phyloP scores from a whole-genome alignment of 2,888 invertebrate genomes.

The Andrena bicolor region DNA sequence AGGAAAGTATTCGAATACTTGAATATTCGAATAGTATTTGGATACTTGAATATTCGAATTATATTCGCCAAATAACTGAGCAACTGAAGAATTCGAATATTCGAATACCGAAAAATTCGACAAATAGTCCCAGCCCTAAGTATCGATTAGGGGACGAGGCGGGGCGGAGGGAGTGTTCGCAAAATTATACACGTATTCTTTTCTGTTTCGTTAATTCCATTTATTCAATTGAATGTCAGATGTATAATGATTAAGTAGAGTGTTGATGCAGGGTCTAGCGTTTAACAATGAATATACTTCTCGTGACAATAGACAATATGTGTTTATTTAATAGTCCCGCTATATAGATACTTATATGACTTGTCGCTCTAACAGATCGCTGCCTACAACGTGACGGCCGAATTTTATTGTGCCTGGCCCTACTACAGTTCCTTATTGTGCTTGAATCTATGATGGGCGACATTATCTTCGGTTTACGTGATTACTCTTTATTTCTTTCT shows the following conservation, averaged over 20 bases:
- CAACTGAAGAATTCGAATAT: no score
- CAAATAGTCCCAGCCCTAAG: no score
- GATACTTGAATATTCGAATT: no score
- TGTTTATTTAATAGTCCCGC: conserved; percentile 84
- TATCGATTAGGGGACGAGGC: no score
- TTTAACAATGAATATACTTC: conserved; percentile 71
- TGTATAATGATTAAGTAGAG: conserved; percentile 42
- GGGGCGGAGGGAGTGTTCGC: no score
- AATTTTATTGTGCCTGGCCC: conserved; percentile 85
- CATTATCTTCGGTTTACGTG: conserved; percentile 66
- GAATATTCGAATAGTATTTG: no score
- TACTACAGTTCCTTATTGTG: conserved; percentile 84
- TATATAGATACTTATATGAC: conserved; percentile 83
- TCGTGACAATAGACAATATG: conserved; percentile 84
- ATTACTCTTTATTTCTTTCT: conserved; percentile 36
- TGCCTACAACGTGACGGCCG: conserved; percentile 84
- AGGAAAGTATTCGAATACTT: no score
- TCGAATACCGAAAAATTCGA: no score
- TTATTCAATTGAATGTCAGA: conserved; percentile 57
- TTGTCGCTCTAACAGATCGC: conserved; percentile 84
- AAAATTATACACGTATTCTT: no score
- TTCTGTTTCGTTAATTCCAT: conserved; percentile 14
- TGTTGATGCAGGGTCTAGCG: conserved; percentile 60
- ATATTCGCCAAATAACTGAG: no score
- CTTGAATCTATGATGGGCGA: conserved; percentile 80